Evolutionary conservation across 1,140 invertebrate species (phyloP).

Genomic region (Plectus sambesii): DNA sequence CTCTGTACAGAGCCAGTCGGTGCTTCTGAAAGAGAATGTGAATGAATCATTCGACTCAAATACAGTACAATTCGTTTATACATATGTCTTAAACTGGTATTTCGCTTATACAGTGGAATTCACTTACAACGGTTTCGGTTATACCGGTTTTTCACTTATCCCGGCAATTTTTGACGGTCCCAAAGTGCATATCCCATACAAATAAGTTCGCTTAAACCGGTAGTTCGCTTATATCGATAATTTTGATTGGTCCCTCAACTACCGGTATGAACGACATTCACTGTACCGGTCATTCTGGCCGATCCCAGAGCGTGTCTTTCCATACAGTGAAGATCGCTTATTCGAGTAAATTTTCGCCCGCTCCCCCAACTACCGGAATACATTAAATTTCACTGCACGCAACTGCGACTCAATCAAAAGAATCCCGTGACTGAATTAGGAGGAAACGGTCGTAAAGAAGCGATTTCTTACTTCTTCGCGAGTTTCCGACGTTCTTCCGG

Average conservation of each 20-base stretch:
- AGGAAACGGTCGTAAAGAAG: background rate
- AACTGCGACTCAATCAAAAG: background rate
- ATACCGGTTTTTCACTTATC: no score
- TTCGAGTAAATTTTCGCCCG: background rate
- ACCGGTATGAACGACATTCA: no score
- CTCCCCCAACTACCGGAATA: background rate
- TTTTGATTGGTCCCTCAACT: no score
- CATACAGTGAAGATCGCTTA: background rate
- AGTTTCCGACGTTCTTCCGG: conserved; percentile 66
- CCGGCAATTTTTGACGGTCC: conserved; percentile 1
- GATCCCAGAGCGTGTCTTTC: no score
- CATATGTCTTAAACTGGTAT: no score
- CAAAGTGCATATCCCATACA: no score
- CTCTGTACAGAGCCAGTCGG: conserved; percentile 45
- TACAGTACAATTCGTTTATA: no score
- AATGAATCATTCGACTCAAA: background rate
- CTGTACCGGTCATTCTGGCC: background rate
- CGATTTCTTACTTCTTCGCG: conserved; percentile 58
- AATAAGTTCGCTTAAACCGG: no score
- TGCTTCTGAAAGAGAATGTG: conserved; percentile 29
- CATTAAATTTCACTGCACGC: background rate
- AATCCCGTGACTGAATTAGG: background rate
- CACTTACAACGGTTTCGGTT: no score
- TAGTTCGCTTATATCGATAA: no score
- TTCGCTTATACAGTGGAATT: no score